Base-by-base conservation (phyloP, 2,888 invertebrate species). In the Diaperis boleti region DNA sequence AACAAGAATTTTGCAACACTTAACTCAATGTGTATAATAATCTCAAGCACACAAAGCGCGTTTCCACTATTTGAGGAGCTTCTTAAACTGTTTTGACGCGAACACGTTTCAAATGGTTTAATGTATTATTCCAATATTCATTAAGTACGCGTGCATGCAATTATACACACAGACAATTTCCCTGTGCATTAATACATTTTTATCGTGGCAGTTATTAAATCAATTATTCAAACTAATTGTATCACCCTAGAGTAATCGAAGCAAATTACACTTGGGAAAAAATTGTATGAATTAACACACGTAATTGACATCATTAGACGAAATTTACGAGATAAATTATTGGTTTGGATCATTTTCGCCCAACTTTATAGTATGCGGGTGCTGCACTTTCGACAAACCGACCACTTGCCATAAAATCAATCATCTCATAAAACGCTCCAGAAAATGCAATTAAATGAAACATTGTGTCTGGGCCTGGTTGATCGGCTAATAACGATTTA, bases 1-100 rank as follows among this genome's bases (percentile, higher is more conserved):
- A 20, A 15, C 10, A 52, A 35, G 37, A 52, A 37, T 52, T 52
- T 37, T 52, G 13, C 15, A 47, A 49, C 49, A 37, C 35, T 39
- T 52, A 52, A 22, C 39, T 20, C 20, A 50, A 17, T 31, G 17
- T 15, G 26, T 22, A 39, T 35, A 33, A 49, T 49, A 33, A 49
- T 49, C 18, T 49, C 18, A 35, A 49, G 35, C 1, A 8, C 29
- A 47, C 47, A 18, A 49, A 35, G 35, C 35, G 17, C 13, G n/a
- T 49, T 29, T 26, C n/a, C 26, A 18, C 10, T 49, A 47, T 31
- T 47, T 47, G 29, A 31, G 29, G 14, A 15, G 2, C 15, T 39
- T 15, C n/a, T 15, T 42, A 17, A n/a, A 10, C n/a, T 10, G 18
- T 10, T 42, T 42, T 42, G 20, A 18, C 33, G 33, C n/a, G 33